Conservation (phyloP, 1,140 invertebrate species). For the Theocolax elegans region DNA sequence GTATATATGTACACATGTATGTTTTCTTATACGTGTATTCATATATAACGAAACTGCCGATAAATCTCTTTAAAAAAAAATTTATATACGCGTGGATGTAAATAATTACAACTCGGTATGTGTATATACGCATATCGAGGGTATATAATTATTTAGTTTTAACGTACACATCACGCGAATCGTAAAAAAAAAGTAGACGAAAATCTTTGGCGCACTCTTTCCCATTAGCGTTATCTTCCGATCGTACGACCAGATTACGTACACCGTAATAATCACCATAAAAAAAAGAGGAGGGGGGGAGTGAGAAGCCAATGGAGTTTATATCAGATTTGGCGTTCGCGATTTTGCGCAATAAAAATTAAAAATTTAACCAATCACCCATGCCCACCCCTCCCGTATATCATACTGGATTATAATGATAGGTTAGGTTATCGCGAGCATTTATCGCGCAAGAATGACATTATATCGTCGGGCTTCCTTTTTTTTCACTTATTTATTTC, state of each 20-base stretch:
- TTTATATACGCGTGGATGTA: too few species aligned
- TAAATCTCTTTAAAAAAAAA: too few species aligned
- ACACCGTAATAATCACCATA: slow-evolving; percentile 28
- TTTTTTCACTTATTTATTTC: background rate
- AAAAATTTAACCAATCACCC: slow-evolving; percentile 31
- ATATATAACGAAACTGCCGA: too few species aligned
- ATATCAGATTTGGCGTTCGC: slow-evolving; percentile 11
- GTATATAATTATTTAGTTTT: too few species aligned
- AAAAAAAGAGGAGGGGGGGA: slow-evolving; percentile 12
- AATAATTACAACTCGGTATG: too few species aligned
- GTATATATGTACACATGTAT: too few species aligned
- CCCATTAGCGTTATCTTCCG: slow-evolving; percentile 32
- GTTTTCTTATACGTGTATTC: too few species aligned
- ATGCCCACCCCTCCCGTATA: background rate
- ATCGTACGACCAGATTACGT: slow-evolving; percentile 2
- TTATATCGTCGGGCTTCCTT: background rate
- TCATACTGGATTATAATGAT: slow-evolving; percentile 11
- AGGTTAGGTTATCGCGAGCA: slow-evolving; percentile 22
- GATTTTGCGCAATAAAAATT: slow-evolving; percentile 35
- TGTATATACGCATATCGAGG: too few species aligned
- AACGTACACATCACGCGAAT: background rate
- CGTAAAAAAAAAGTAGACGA: slow-evolving; percentile 8
- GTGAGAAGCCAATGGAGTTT: too few species aligned
- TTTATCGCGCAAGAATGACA: slow-evolving; percentile 24
- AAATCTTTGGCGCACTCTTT: slow-evolving; percentile 2